Percentiles rank a stretch among this genome's conserved stretches.
Evolutionary conservation across 2,888 invertebrate species (phyloP).

Genomic region (Ornithoptera priamus): DNA sequence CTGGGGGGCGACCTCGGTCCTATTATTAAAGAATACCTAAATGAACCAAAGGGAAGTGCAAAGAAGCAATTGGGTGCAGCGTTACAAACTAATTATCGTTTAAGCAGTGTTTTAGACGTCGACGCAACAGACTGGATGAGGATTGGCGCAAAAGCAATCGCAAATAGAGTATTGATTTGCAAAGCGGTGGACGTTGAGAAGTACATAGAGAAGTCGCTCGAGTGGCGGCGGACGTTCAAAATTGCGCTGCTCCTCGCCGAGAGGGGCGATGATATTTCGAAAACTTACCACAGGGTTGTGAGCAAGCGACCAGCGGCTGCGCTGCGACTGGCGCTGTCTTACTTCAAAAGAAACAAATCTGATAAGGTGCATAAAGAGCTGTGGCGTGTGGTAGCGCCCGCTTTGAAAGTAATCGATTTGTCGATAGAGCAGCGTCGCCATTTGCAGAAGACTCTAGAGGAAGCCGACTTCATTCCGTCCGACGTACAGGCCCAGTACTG

Average conservation of each 20-base stretch:
- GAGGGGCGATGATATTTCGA: slow-evolving; percentile 37
- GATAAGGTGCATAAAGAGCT: slow-evolving; percentile 38
- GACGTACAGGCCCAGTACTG: slow-evolving; percentile 49
- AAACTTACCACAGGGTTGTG: slow-evolving; percentile 39
- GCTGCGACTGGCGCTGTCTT: slow-evolving; percentile 43
- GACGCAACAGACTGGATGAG: slow-evolving; percentile 43
- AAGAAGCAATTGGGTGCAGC: slow-evolving; percentile 38
- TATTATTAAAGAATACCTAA: slow-evolving; percentile 34
- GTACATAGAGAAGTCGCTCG: slow-evolving; percentile 39
- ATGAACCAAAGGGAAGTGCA: slow-evolving; percentile 29
- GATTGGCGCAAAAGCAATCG: slow-evolving; percentile 51
- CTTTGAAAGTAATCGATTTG: slow-evolving; percentile 41
- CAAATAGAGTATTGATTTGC: slow-evolving; percentile 46
- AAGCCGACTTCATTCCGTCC: slow-evolving; percentile 40
- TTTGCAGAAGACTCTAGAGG: slow-evolving; percentile 27
- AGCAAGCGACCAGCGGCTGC: slow-evolving; percentile 43
- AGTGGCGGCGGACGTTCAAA: slow-evolving; percentile 45
- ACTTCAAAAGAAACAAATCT: slow-evolving; percentile 32
- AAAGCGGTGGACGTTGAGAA: slow-evolving; percentile 38
- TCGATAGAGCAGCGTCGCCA: slow-evolving; percentile 31
- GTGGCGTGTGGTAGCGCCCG: slow-evolving; percentile 50
- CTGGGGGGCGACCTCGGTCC: slow-evolving; percentile 28
- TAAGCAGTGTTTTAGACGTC: slow-evolving; percentile 45
- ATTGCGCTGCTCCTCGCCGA: slow-evolving; percentile 46
- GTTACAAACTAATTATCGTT: slow-evolving; percentile 49